Evolutionary conservation across 2,888 invertebrate genomes (phyloP), one percentile per base, ranked within the genome.

Genomic region (Crepidodera aurea): DNA sequence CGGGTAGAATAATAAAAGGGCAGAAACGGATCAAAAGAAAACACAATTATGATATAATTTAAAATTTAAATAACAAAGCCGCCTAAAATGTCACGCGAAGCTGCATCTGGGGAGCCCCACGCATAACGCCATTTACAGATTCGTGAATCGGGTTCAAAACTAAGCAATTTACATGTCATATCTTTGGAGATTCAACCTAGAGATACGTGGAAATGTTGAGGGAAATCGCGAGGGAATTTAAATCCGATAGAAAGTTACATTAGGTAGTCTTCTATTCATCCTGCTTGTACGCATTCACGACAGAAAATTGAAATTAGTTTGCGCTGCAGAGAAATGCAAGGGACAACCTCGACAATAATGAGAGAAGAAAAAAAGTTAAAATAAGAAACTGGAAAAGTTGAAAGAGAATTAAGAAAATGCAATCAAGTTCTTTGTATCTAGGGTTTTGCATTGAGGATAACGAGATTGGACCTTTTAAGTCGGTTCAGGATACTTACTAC

Each of bases 81-180:
- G 59, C 65, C 69, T 68, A 69, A 74, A 75, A 75, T 71, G 71
- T 68, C 69, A 67, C 68, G 66, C 62, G 71, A 69, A 73, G 71
- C 67, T 69, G 67, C 68, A 70, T 68, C 66, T 62, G 62, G 65
- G 70, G 65, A 65, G 67, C 42, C 48, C 51, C 50, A 69, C 71
- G 70, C 73, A 70, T 72, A 72, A 71, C 66, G 69, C 64, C 69
- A 73, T 74, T 73, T 72, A 71, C 68, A 70, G 72, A 75, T 73
- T 72, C 72, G 73, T 73, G 74, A 74, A 72, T 73, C 71, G 75
- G 68, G 69, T 73, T 75, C 71, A 70, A 75, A 77, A 75, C 75
- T 73, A 71, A 75, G 75, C 75, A 75, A 78, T 78, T 76, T 76
- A 72, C 76, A 76, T 76, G 71, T 72, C 72, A 68, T 69, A 73